Conservation (phyloP, 2,113 vertebrate species). For the Strix aluco region DNA sequence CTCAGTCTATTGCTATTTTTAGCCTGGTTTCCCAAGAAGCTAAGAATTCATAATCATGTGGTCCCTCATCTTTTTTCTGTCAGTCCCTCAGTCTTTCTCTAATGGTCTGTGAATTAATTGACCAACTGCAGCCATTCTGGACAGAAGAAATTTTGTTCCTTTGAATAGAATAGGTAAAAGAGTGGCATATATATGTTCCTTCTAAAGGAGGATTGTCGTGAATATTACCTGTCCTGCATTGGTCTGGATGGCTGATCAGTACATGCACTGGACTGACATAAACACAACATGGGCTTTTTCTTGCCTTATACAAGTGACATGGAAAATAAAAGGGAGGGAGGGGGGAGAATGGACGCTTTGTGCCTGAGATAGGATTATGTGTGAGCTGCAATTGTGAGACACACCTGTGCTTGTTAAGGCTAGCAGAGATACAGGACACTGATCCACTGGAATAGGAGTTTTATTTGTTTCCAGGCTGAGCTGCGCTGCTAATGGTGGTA, state of each 20-base stretch:
- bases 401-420: not conserved
- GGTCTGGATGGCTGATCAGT: not conserved
- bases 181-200: not conserved
- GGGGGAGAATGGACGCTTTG: too few species aligned
- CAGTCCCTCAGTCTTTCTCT: not conserved
- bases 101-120: not conserved
- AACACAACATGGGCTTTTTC: not conserved
- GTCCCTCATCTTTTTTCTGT: not conserved
- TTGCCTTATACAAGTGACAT: not conserved
- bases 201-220: not conserved
- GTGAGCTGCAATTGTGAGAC: fast-evolving
- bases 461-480: not conserved
- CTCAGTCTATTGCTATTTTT: not conserved
- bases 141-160: not conserved
- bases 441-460: not conserved
- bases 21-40: not conserved
- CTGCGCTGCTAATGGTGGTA: not conserved
- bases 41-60: not conserved
- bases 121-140: not conserved
- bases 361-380: not conserved
- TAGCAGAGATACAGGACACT: not conserved
- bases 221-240: not conserved
- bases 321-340: not conserved
- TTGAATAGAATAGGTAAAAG: not conserved
- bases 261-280: not conserved